Percentiles rank a stretch among this genome's conserved stretches.
These are phyloP conservation scores for Cichladusa arquata DNA, from an alignment of 2,113 vertebrate genomes.

Conservation along the genomic window DNA sequence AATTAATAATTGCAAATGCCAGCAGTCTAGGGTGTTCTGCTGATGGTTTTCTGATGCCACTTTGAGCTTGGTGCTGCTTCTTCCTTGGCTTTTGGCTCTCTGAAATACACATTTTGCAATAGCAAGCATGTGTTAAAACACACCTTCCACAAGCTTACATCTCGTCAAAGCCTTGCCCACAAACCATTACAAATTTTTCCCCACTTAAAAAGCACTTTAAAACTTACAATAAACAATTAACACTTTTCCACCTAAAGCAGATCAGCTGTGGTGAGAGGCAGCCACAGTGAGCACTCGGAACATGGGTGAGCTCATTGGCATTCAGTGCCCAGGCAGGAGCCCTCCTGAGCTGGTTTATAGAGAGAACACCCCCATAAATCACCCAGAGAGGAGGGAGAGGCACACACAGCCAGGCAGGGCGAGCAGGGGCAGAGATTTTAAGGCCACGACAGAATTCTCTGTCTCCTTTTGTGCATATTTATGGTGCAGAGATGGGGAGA, in stretches of 20 bases:
- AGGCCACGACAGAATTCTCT: background rate
- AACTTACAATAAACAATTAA: background rate
- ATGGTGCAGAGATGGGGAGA: background rate
- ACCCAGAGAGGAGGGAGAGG: background rate
- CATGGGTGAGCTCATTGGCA: background rate
- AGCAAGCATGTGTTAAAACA: background rate
- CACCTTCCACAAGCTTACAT: background rate
- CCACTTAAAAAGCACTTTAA: background rate
- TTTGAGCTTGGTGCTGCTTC: too few species aligned
- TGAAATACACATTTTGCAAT: too few species aligned
- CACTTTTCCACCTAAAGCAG: background rate
- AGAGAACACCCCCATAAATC: background rate
- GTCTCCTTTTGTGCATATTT: background rate
- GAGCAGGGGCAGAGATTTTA: background rate
- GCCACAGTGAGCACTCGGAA: rapidly evolving
- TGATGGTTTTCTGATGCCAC: too few species aligned
- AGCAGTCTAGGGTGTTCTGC: too few species aligned
- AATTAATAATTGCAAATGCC: too few species aligned
- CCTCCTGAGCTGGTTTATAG: background rate
- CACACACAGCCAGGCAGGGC: background rate
- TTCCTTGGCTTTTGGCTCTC: too few species aligned
- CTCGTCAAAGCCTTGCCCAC: background rate
- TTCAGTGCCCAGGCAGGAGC: background rate
- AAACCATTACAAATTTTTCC: too few species aligned
- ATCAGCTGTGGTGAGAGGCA: background rate